phyloP scores from a whole-genome alignment of 2,113 vertebrate species.

The Tragulus kanchil region DNA sequence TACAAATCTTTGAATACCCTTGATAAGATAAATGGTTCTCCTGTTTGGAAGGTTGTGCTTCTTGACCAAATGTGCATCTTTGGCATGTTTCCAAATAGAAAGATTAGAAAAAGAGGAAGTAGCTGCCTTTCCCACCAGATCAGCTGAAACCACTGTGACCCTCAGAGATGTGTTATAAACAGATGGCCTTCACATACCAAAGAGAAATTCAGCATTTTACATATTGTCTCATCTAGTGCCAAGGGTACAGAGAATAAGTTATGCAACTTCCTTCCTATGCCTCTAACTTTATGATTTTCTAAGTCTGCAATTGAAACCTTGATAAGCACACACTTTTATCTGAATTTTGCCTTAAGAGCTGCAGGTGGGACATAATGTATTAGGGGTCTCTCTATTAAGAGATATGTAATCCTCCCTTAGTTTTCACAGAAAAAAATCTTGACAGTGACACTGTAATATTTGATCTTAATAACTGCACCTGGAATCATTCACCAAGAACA shows the following conservation, averaged over 20 bases:
- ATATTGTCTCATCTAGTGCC: not conserved
- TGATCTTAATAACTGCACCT: slow-evolving; percentile 78
- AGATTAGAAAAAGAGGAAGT: not conserved
- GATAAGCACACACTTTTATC: slow-evolving; percentile 69
- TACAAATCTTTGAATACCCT: slow-evolving; percentile 24
- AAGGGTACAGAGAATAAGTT: not conserved
- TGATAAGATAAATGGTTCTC: slow-evolving; percentile 58
- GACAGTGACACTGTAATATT: slow-evolving; percentile 68
- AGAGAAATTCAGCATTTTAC: not conserved
- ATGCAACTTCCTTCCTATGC: not conserved
- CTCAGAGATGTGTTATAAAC: not conserved
- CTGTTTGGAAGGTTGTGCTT: slow-evolving; percentile 35
- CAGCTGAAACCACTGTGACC: not conserved
- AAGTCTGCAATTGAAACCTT: slow-evolving; percentile 20
- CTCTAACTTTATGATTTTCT: slow-evolving; percentile 65
- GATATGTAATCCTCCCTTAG: slow-evolving; percentile 77
- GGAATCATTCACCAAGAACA: slow-evolving; percentile 70
- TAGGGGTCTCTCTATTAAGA: slow-evolving; percentile 55
- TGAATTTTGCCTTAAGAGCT: slow-evolving; percentile 55
- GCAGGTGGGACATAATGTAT: slow-evolving; percentile 38
- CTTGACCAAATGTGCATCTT: not conserved
- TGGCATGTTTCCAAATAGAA: not conserved
- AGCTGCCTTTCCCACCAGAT: not conserved
- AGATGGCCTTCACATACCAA: not conserved
- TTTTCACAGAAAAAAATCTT: slow-evolving; percentile 72